phyloP scores from a whole-genome alignment of 1,140 invertebrate genomes.

The Caenorhabditis remanei region DNA sequence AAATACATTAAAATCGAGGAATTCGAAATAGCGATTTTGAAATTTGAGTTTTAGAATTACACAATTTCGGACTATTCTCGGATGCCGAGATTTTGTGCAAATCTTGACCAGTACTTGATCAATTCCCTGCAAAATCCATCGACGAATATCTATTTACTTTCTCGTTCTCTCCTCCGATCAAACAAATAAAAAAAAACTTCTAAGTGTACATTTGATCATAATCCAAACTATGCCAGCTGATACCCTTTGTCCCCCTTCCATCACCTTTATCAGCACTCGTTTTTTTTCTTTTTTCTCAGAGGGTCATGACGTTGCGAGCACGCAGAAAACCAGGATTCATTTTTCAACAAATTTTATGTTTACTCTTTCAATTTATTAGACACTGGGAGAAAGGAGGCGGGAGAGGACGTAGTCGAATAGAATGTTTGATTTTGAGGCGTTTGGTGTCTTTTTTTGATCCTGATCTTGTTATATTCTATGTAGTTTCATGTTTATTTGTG shows the following conservation, averaged over 20 bases:
- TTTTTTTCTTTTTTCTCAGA: background rate
- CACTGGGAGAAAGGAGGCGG: background rate
- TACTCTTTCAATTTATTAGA: slow-evolving; percentile 23
- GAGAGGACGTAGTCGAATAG: background rate
- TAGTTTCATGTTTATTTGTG: background rate
- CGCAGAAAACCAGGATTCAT: slow-evolving; percentile 34
- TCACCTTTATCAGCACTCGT: slow-evolving; percentile 6
- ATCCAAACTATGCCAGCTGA: slow-evolving; percentile 11
- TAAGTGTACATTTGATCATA: background rate
- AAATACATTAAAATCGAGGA: too few species aligned
- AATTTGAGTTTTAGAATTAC: too few species aligned
- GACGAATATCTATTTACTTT: background rate
- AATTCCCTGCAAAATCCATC: background rate
- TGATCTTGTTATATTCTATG: background rate
- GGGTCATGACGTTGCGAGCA: slow-evolving; percentile 40
- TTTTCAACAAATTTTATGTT: slow-evolving; percentile 4
- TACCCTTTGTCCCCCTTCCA: background rate
- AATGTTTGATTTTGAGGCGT: slow-evolving; percentile 50
- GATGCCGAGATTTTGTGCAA: too few species aligned
- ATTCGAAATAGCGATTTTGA: too few species aligned
- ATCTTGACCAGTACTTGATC: background rate
- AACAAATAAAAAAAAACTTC: background rate
- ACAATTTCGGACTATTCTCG: too few species aligned
- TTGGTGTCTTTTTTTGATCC: background rate
- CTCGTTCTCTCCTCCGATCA: background rate